Evolutionary conservation across 2,113 vertebrate genomes (phyloP), one percentile per base, ranked within the genome.

Genomic region (Notiomystis cincta): DNA sequence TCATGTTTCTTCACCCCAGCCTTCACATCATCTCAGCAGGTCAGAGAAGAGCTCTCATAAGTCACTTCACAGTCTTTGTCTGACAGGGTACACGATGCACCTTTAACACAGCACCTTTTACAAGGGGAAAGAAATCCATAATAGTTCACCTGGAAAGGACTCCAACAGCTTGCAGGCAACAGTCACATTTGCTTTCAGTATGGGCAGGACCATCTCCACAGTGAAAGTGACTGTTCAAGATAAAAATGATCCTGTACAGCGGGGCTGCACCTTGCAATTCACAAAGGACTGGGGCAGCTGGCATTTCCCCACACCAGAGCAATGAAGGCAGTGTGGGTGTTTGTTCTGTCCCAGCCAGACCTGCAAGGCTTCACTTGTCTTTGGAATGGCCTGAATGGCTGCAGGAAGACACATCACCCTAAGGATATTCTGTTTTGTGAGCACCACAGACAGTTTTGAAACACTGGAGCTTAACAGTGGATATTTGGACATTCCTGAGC

Each of bases 191-290:
- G 13, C 37, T 56, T 73, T 56, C n/a, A 79, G 16, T 27, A 38
- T 20, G 8, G 30, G 28, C 66, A 61, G 20, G 37, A 53, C 44
- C 23, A 23, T 10, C 16, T 93, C 33, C 17, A 50, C 16, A 28
- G 5, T 3, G 1, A 37, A 61, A 30, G 31, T 0, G 0, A 7
- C 21, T 24, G 5, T 15, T 80, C n/a, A 45, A 67, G 62, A 6
- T 1, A 31, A 33, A 87, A 89, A 19, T 40, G 53, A 40, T 21
- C 53, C 16, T 14, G 22, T 8, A 25, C 8, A 87, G 9, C 6
- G 47, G 8, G 15, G 5, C 10, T 67, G 28, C 13, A 31, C 7
- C 3, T 31, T 13, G 13, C 10, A 50, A 58, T 37, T 54, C 77
- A 69, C 22, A 65, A 16, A 50, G 25, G 40, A 18, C 9, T 33